Evolutionary conservation across 2,888 invertebrate genomes (phyloP), one percentile per base, ranked within the genome.

Genomic region (Hetaerina titia): DNA sequence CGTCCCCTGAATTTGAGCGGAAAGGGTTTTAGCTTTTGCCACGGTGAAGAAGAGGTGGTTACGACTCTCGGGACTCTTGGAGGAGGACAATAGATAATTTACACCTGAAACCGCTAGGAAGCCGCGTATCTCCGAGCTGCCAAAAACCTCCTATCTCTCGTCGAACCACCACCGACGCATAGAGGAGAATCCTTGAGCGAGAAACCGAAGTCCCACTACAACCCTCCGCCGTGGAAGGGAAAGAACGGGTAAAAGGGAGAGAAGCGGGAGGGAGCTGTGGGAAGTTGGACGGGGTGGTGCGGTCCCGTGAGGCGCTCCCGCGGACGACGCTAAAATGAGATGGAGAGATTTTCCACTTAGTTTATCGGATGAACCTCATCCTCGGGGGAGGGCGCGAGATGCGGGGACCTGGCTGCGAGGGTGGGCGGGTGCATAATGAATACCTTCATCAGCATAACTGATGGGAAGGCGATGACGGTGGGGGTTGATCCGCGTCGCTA

Each of bases 341-440:
- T 60, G 89, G 89, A n/a, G 57, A 56, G 89, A 89, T 89, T 89
- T 89, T 89, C 89, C 89, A 89, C 89, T 89, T 89, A 89, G 89
- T 89, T 89, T 89, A 89, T 89, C 89, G 57, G 89, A 89, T 89
- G 60, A 89, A 89, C 89, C 89, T 81, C n/a, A n/a, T 81, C 89
- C 57, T 15, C 8, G 57, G 22, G 57, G 89, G 22, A 19, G 22
- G 57, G 89, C 45, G 13, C 45, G 19, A 56, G 17, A 56, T 56
- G 58, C 57, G 57, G 89, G 89, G 89, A 22, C 11, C 31, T 19
- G 5, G 81, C 13, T n/a, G 9, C 0, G 81, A 31, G 81, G 11
- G 81, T n/a, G 81, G 81, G 81, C 45, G 57, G 89, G 56, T 89
- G 89, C 89, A 89, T 89, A 89, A 89, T 89, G 89, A 57, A 89